Conservation (phyloP, 2,797 vertebrate genomes). For the Micropoecilia bifurca region DNA sequence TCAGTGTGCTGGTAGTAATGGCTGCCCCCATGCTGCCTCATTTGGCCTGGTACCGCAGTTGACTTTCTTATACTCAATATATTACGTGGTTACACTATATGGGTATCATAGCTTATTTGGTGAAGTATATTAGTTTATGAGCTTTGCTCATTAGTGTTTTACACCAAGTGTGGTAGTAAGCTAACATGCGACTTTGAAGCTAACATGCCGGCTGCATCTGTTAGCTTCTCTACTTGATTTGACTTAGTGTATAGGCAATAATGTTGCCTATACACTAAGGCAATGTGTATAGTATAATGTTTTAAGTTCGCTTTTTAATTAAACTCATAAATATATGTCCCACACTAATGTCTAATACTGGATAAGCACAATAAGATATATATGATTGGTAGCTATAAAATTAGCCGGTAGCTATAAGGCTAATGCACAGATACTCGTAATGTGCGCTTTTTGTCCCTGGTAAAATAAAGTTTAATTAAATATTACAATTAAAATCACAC, state of each 20-base stretch:
- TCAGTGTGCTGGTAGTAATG: slow-evolving; percentile 48
- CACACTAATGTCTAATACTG: background rate
- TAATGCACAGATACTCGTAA: background rate
- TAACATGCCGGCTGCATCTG: slow-evolving; percentile 30
- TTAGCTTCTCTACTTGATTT: background rate
- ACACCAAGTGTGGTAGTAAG: background rate
- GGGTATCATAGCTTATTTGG: too few species aligned
- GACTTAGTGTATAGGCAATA: background rate
- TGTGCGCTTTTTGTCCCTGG: background rate
- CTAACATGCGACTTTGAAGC: slow-evolving; percentile 12
- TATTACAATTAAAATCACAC: background rate
- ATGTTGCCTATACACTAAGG: too few species aligned
- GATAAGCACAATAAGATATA: background rate
- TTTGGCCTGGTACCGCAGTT: slow-evolving; percentile 63
- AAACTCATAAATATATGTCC: background rate
- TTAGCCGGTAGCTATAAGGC: background rate
- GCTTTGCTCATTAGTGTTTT: background rate
- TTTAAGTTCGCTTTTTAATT: background rate
- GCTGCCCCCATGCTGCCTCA: slow-evolving; percentile 74
- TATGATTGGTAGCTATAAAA: too few species aligned
- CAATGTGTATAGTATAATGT: too few species aligned
- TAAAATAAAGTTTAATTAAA: background rate
- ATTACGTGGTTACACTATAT: background rate
- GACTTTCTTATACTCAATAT: fast-evolving
- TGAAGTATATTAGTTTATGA: too few species aligned